Evolutionary conservation across 2,113 vertebrate genomes (phyloP).

Genomic region (Erythrolamprus reginae): DNA sequence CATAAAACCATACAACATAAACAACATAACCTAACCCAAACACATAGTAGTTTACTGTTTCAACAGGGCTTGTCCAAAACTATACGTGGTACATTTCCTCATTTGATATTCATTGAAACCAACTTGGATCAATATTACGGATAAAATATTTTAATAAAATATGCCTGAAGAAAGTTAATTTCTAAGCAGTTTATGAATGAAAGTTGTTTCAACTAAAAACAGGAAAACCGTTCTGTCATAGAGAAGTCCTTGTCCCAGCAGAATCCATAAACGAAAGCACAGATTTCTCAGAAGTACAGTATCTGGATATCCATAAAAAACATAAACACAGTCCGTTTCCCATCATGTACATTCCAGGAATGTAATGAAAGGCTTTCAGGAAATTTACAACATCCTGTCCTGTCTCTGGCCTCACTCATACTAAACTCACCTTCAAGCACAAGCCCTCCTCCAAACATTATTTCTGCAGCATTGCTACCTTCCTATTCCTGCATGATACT

Average conservation of each 20-base stretch:
- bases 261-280: neutral
- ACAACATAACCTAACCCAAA: no score
- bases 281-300: neutral
- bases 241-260: neutral
- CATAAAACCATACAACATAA: no score
- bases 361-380: neutral
- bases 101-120: neutral
- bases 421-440: neutral
- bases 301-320: neutral
- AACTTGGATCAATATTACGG: neutral
- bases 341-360: neutral
- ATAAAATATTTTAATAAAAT: neutral
- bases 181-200: neutral
- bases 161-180: neutral
- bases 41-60: no score
- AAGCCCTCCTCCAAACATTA: neutral
- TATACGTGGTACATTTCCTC: neutral
- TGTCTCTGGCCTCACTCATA: neutral
- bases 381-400: neutral
- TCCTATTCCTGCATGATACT: neutral
- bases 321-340: neutral
- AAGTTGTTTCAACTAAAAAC: neutral
- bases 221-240: neutral
- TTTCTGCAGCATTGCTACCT: neutral
- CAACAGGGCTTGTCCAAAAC: neutral